Base-by-base conservation (phyloP, 2,888 invertebrate genomes). In the Drosophila percnosoma region DNA sequence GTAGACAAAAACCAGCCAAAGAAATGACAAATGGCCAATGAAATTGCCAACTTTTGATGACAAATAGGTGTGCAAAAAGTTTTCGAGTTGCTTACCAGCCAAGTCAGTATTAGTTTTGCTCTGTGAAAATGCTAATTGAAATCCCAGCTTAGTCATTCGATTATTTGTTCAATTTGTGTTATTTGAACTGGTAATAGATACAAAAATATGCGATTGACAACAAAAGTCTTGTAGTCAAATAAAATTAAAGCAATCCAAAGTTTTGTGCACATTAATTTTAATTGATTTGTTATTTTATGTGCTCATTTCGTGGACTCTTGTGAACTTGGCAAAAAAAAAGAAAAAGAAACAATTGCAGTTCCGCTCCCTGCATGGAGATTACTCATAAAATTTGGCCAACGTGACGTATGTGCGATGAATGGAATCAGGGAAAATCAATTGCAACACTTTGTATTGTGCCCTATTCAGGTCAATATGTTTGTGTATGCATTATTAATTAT, bases 251-350 rank as follows among this genome's bases (percentile, higher is more conserved):
- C 53, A 66, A 77, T 70, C 66, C 49, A 75, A 85, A 86, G 69
- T 85, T 84, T 72, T 68, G 38, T 53, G 68, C 58, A 68, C 90
- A 90, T 89, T 74, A 75, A 83, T 71, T 85, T 90, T 88, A 83
- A 87, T 87, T 82, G 82, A 67, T 77, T 74, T 71, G 68, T 29
- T 71, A 42, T 76, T 73, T 63, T 71, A 59, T 70, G 40, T 69
- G 57, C 61, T 10, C 33, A 33, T 10, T 34, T 38, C 24, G 59
- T 54, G 31, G 45, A 61, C 40, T 64, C 54, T 54, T 13, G 48
- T 70, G 64, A 80, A 80, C 68, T 76, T 34, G 2, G 15, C 40
- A 21, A n/a, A 27, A 31, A 45, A 15, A 27, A 38, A 33, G 27
- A 38, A 48, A 38, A 38, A 15, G 13, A 36, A 54, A 64, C 48